Base-by-base conservation (phyloP, 2,888 invertebrate genomes). In the Noctua janthina region DNA sequence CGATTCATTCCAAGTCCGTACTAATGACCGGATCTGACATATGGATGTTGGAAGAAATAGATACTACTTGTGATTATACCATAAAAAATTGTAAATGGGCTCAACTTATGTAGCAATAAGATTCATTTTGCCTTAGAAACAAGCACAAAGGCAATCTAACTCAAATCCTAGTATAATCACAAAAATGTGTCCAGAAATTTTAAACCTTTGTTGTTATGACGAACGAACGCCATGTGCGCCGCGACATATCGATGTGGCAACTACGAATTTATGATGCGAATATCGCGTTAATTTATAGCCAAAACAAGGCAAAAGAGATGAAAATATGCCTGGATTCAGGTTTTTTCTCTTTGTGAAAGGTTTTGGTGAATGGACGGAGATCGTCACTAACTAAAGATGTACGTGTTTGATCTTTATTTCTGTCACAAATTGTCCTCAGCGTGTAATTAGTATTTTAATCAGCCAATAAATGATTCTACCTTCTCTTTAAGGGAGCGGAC, bases 221-320 rank as follows among this genome's bases (percentile, higher is more conserved):
- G 64, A 71, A 43, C 67, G 71, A 56, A 23, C 70, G 56, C 54
- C 87, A 74, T 62, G 23, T 87, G 74, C 29, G 29, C 67, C 54
- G 46, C 73, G 74, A 83, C 76, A 69, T 76, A 73, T 81, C 46
- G 74, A 84, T 70, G 51, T 71, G 66, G 68, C 74, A 76, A 75
- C 68, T 62, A 74, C 59, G 64, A 81, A 88, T 89, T 88, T 89
- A 89, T 76, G 83, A 83, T 70, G 59, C 62, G 39, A 71, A 69
- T 80, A 81, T 76, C 8, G 46, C 15, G 17, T 68, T 76, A 74
- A 88, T 84, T 80, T 87, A 84, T 78, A 43, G 84, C 70, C 83
- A 66, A 78, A 68, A 75, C 20, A 29, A 64, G 5, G 15, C 17
- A 29, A 29, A 29, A 29, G 67, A 46, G 56, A 76, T 77, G 35